Evolutionary conservation across 2,888 invertebrate genomes (phyloP), one percentile per base, ranked within the genome.

Genomic region (Eledona agricola): DNA sequence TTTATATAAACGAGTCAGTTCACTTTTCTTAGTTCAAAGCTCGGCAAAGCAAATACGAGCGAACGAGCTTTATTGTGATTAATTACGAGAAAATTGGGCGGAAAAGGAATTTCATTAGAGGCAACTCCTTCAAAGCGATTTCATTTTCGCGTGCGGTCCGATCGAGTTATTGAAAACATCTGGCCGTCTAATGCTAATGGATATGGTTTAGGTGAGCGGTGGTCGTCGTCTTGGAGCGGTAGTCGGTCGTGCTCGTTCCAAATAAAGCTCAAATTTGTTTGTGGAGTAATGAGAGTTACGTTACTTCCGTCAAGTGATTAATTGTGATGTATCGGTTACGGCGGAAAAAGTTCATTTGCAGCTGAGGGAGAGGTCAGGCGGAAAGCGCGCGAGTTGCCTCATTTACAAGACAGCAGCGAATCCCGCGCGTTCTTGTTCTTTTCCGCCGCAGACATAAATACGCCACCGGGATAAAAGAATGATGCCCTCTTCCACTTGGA

Each of bases 291-390:
- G 45, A 31, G 32, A 23, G 34, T 34, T 23, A 32, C 34, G 45
- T n/a, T 32, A 45, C 34, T 51, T 51, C 38, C 51, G 51, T 45
- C 45, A 45, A 45, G 63, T 67, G 67, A 69, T 69, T 69, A 66
- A 68, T 66, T 59, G 67, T 69, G 66, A 68, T 67, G 56, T 67
- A 71, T 69, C 68, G 69, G 66, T 68, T 57, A 59, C 65, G 69
- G 37, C 15, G 16, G n/a, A 75, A 74, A 75, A 75, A 74, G 73
- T 73, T 73, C 72, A 72, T 75, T 74, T 72, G 71, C 71, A 66
- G 71, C n/a, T n/a, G n/a, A n/a, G n/a, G n/a, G n/a, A n/a, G 69
- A 74, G 73, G 72, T 73, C 73, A 69, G 66, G 72, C 73, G 73
- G 69, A 72, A 74, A 72, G 69, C 70, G 70, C n/a, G n/a, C 67